Evolutionary conservation across 2,888 invertebrate species (phyloP), one percentile per base, ranked within the genome.

Genomic region (Atethmia centrago): DNA sequence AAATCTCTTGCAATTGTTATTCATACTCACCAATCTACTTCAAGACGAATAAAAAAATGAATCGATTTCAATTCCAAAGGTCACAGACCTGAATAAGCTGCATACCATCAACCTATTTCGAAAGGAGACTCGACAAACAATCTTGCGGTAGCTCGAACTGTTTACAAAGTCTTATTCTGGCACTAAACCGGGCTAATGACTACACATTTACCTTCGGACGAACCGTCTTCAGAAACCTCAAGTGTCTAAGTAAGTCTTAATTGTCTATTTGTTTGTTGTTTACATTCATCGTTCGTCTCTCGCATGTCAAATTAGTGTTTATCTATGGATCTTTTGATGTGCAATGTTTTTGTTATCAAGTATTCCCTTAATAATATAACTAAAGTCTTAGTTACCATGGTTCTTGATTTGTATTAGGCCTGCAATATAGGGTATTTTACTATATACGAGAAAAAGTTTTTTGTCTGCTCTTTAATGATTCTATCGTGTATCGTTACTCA

Each of bases 151-250:
- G 84, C 82, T 69, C 67, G 63, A 84, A 77, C 82, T 84, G 82
- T 66, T 83, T 83, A 78, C 79, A 85, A 84, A 83, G 83, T 83
- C 85, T 74, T 83, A 83, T 84, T 85, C 85, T 83, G 63, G 66
- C 66, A 71, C 68, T 64, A 71, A 84, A 82, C 83, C 82, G 71
- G 82, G 82, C 85, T 83, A 83, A 84, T 83, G 83, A 78, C 81
- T 80, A 51, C 76, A 65, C 82, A 82, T 82, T 82, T 82, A 84
- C 81, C 81, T 84, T 82, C 82, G 66, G 55, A 65, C 68, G 31
- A 62, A 66, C 71, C 76, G 68, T 84, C 82, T 82, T 84, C 82
- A 59, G 81, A 82, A 82, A 84, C 81, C 55, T 76, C 76, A 82
- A 82, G 76, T 69, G 77, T 59, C 61, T 82, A 47, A 66, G 81